phyloP scores from a whole-genome alignment of 2,888 invertebrate genomes.

The Limenitis camilla region DNA sequence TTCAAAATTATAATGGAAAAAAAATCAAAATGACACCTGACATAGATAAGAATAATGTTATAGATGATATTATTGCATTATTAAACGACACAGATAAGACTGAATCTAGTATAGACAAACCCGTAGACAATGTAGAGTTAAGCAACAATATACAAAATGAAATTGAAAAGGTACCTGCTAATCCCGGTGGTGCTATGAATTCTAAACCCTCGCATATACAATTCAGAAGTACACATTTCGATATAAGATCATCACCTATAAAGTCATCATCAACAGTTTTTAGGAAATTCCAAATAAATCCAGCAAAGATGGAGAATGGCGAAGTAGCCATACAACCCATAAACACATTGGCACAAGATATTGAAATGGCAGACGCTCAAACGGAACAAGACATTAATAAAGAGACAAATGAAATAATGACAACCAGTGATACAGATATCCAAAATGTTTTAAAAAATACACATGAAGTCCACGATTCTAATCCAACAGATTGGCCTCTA shows the following conservation, averaged over 20 bases:
- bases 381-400: slow-evolving; percentile 41
- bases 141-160: slow-evolving; percentile 16
- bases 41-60: slow-evolving; percentile 33
- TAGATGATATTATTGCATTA: slow-evolving; percentile 41
- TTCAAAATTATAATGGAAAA: neutral
- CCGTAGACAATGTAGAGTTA: slow-evolving; percentile 9
- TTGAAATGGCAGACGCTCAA: slow-evolving; percentile 12
- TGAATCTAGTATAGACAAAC: slow-evolving; percentile 19
- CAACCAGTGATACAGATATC: slow-evolving; percentile 21
- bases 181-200: too few relatives aligned
- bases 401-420: slow-evolving; percentile 38
- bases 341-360: slow-evolving; percentile 25
- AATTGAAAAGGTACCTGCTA: slow-evolving; percentile 10
- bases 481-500: too few relatives aligned
- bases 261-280: slow-evolving; percentile 60
- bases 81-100: slow-evolving; percentile 24
- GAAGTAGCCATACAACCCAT: slow-evolving; percentile 53
- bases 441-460: neutral
- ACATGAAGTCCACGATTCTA: too few relatives aligned
- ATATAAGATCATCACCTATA: slow-evolving; percentile 64
- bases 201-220: slow-evolving; percentile 41
- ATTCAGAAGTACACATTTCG: slow-evolving; percentile 64
- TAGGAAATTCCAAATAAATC: slow-evolving; percentile 59
- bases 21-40: slow-evolving; percentile 8
- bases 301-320: slow-evolving; percentile 52